Conservation (phyloP, 64 coral and sea anemone genomes). For the Pachyseris speciosa region DNA sequence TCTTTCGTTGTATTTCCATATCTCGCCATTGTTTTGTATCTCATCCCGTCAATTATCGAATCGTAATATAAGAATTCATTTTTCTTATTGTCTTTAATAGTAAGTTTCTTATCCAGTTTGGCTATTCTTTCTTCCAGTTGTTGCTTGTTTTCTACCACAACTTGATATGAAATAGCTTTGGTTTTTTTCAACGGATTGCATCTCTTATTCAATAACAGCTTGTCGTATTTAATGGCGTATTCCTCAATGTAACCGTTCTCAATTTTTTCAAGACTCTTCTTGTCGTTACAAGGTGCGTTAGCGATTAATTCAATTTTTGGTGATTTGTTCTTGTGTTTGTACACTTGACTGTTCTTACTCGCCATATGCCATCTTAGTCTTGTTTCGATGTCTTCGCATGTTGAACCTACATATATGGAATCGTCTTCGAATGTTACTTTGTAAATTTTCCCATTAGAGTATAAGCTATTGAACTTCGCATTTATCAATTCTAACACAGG, state of each 20-base stretch:
- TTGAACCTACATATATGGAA: neutral
- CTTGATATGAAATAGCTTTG: constrained; percentile 24
- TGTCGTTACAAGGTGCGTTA: constrained; percentile 30
- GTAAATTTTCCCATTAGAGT: constrained; percentile 42
- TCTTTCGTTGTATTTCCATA: constrained; percentile 16
- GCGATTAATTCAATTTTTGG: constrained; percentile 32
- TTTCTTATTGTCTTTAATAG: neutral
- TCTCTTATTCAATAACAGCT: constrained; percentile 9
- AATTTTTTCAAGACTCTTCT: constrained; percentile 16
- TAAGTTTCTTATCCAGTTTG: constrained; percentile 18
- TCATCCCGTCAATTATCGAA: neutral
- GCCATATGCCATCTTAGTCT: constrained; percentile 15
- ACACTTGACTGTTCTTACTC: constrained; percentile 17
- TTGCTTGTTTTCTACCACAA: neutral
- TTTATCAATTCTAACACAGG: neutral
- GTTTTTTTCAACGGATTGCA: neutral
- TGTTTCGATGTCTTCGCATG: constrained; percentile 32
- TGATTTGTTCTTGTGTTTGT: neutral
- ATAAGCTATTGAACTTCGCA: constrained; percentile 26
- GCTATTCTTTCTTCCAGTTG: constrained; percentile 45
- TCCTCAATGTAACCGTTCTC: constrained; percentile 54
- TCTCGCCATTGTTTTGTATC: neutral
- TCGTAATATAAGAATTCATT: neutral
- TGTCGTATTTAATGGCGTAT: constrained; percentile 35
- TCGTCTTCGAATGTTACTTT: constrained; percentile 34